Evolutionary conservation across 2,797 vertebrate genomes (phyloP).

Genomic region (Emys orbicularis): DNA sequence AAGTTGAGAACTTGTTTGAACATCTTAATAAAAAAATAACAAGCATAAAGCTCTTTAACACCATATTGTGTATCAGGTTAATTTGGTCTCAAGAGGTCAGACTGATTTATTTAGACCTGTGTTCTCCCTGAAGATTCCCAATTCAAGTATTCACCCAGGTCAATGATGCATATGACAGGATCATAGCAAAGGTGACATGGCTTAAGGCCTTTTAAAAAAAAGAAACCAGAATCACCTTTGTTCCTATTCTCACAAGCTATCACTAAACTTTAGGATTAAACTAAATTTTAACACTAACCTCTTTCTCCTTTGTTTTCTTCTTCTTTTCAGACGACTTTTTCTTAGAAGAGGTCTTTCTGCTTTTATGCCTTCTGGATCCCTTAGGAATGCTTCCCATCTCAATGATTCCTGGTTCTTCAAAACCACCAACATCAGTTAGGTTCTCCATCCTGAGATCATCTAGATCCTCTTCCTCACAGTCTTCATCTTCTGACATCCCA

Average conservation of each 20-base stretch:
- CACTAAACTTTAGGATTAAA: background rate
- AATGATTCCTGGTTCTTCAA: background rate
- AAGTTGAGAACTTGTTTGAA: background rate
- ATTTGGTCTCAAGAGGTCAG: too few species aligned
- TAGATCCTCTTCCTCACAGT: background rate
- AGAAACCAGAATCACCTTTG: accelerated
- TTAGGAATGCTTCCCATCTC: conserved; percentile 24
- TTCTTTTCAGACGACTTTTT: conserved; percentile 12
- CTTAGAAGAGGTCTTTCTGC: background rate
- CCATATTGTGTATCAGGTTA: too few species aligned
- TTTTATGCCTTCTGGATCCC: conserved; percentile 40
- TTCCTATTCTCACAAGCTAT: background rate
- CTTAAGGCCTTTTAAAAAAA: background rate
- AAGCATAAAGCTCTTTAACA: background rate
- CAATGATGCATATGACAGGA: background rate
- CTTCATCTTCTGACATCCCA: conserved; percentile 34
- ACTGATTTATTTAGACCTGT: too few species aligned
- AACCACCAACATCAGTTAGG: background rate
- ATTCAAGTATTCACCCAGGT: background rate
- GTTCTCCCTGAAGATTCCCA: background rate
- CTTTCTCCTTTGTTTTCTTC: background rate
- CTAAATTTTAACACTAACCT: conserved; percentile 51
- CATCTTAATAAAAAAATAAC: background rate
- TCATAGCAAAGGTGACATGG: background rate
- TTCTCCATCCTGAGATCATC: background rate